Conservation (phyloP, 2,797 vertebrate species). For the Myotis pilosus region DNA sequence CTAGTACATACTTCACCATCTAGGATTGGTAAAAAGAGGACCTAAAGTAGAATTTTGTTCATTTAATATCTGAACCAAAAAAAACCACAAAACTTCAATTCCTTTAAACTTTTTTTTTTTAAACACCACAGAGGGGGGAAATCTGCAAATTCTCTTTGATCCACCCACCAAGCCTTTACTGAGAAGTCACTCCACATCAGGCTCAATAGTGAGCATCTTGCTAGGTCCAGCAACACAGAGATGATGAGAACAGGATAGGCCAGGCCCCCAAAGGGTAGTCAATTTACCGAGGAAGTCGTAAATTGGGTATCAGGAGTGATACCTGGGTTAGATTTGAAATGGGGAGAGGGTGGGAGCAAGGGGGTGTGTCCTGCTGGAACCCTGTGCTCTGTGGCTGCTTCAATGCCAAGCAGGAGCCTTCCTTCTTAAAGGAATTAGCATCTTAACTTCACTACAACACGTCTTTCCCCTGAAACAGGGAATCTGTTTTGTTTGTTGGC, state of each 20-base stretch:
- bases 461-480: not conserved
- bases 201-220: not conserved
- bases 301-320: not conserved
- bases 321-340: not conserved
- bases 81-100: not conserved
- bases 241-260: not conserved
- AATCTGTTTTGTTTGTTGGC: not conserved
- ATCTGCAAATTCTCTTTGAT: not conserved
- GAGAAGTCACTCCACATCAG: not conserved
- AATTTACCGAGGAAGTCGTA: not conserved
- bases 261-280: not conserved
- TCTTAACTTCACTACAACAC: not conserved
- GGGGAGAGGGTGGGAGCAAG: accelerated
- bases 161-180: not conserved
- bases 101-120: not conserved
- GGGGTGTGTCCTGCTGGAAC: not conserved
- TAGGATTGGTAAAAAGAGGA: not conserved
- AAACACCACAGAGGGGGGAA: not conserved
- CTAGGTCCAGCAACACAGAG: not conserved
- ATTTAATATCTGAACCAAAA: not conserved
- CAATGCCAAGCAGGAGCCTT: not conserved
- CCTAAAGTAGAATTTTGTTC: not conserved
- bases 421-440: not conserved
- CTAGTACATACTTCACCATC: not conserved
- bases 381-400: not conserved